Percentiles rank a stretch among this genome's conserved stretches.
These are phyloP conservation scores for Tetraneura akinire DNA, from an alignment of 1,140 invertebrate genomes.

Conservation along the genomic window DNA sequence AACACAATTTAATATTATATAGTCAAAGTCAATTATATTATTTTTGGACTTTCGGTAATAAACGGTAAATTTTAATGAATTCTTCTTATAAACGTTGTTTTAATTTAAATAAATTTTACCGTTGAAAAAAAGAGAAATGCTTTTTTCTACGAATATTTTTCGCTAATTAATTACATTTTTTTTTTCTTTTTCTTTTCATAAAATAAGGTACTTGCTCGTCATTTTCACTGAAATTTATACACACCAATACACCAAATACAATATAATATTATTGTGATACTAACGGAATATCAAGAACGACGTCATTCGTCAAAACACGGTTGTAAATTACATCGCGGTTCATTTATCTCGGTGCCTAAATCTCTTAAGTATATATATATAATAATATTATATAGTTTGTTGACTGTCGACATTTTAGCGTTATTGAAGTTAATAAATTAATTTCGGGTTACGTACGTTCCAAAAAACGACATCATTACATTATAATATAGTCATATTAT, in stretches of 20 bases:
- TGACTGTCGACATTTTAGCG: not conserved
- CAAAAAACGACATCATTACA: too few species aligned
- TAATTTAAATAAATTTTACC: slow-evolving; percentile 10
- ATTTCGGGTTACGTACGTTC: not conserved
- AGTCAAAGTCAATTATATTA: too few species aligned
- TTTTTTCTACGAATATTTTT: not conserved
- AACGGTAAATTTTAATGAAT: not conserved
- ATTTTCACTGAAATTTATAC: not conserved
- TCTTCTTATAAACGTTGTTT: not conserved
- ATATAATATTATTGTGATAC: not conserved
- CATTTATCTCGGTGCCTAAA: slow-evolving; percentile 22
- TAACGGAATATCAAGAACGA: not conserved
- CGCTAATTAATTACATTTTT: slow-evolving; percentile 22
- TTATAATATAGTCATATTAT: too few species aligned
- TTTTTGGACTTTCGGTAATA: too few species aligned
- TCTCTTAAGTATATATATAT: too few species aligned
- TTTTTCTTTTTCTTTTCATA: slow-evolving; percentile 19
- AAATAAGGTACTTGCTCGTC: not conserved
- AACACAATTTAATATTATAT: too few species aligned
- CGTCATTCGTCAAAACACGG: slow-evolving; percentile 1
- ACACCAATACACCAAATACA: not conserved
- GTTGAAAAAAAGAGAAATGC: not conserved
- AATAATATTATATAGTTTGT: too few species aligned
- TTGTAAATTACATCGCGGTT: slow-evolving; percentile 30
- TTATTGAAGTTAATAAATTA: slow-evolving; percentile 19